Evolutionary conservation across 2,113 vertebrate genomes (phyloP), one percentile per base, ranked within the genome.

Genomic region (Dipodomys stephensi): DNA sequence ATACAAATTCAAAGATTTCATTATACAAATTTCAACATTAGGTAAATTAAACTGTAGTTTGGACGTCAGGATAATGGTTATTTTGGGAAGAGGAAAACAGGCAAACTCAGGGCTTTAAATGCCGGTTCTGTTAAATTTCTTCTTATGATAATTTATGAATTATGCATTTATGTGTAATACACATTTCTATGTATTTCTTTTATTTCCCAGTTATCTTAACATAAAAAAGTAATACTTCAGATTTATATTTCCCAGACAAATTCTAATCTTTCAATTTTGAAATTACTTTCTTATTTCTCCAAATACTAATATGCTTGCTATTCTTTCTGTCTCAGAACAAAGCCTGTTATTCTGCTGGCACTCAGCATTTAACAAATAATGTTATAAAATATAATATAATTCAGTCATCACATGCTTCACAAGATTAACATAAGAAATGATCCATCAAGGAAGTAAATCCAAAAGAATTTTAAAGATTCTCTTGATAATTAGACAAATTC

Each of bases 401-500:
- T 82, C 95, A 97, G 81, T 95, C 92, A 95, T 28, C 84, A 93
- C 62, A 84, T 91, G 91, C 67, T 57, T 90, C 82, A 88, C 92
- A 89, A 91, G 46, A 30, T n/a, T 95, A 96, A 97, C 53, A 30
- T 86, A 96, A 93, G 94, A 97, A 96, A 98, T 92, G 71, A 81
- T 96, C 89, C 68, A 83, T 76, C 73, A 87, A 87, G 76, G 95
- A 95, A 95, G 94, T 94, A 92, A 95, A 94, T 97, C 81, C 85
- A 87, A 92, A 96, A 92, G 71, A 93, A 96, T 62, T 39, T 85
- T 85, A 82, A 89, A 65, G 86, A 94, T 90, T 96, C 89, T 94
- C 88, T 87, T 65, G 62, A 83, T 97, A 97, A 98, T 90, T 96
- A 90, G 60, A 95, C 44, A 83, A 96, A 86, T 97, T 94, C 80